Evolutionary conservation across 1,140 invertebrate species (phyloP).

Genomic region (Hylaeus anthracinus): DNA sequence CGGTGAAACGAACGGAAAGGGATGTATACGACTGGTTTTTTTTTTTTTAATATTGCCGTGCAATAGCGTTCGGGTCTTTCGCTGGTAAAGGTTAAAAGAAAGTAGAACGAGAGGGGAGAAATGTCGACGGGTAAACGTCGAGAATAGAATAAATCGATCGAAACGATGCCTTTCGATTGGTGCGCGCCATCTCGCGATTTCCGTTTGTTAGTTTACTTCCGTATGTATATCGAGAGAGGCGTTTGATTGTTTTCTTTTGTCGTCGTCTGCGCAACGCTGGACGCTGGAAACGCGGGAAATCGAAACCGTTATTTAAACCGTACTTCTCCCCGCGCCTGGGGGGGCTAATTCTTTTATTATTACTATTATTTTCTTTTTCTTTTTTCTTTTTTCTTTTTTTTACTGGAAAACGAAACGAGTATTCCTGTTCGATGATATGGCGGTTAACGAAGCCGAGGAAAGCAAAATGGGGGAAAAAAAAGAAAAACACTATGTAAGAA

Average conservation of each 20-base stretch:
- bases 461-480: conserved; percentile 1
- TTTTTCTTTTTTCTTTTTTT: conserved; percentile 28
- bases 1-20: conserved; percentile 13
- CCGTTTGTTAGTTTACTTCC: conserved; percentile 57
- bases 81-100: conserved; percentile 23
- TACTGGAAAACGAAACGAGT: conserved; percentile 72
- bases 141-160: conserved; percentile 46
- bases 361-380: no score
- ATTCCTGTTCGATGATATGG: conserved; percentile 73
- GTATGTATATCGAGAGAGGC: conserved; percentile 38
- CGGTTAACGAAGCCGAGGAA: conserved; percentile 31
- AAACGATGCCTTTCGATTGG: conserved; percentile 55
- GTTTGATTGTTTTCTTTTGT: neutral
- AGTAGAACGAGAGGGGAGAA: conserved; percentile 1
- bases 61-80: conserved; percentile 39
- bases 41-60: conserved; percentile 49
- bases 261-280: conserved; percentile 36
- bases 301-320: conserved; percentile 42
- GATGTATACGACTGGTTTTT: neutral
- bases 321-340: conserved; percentile 55
- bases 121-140: conserved; percentile 1
- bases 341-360: conserved; percentile 27
- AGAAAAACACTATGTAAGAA: conserved; percentile 66
- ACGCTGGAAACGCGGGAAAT: conserved; percentile 30
- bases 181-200: conserved; percentile 55